Conservation (phyloP, 2,888 invertebrate genomes). For the Acanthoscelides obtectus region DNA sequence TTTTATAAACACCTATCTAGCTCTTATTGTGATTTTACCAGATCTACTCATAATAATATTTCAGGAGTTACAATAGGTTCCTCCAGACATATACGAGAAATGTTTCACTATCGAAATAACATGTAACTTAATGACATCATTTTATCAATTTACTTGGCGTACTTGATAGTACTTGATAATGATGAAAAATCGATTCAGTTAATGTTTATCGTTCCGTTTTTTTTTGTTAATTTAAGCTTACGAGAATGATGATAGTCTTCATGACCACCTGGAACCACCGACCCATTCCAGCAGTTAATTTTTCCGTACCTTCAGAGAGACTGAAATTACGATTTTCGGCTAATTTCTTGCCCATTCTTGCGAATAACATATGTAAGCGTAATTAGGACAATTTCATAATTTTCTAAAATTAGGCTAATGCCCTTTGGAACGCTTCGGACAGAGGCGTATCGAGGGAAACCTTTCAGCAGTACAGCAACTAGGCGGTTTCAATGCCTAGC, state of each 20-base stretch:
- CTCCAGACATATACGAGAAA: too few species aligned
- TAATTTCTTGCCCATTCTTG: background rate
- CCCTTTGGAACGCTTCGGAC: background rate
- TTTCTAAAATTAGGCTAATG: background rate
- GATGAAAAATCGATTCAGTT: too few species aligned
- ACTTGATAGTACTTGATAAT: too few species aligned
- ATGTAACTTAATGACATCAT: too few species aligned
- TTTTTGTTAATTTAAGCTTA: background rate
- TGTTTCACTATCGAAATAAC: too few species aligned
- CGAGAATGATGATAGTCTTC: background rate
- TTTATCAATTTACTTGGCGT: too few species aligned
- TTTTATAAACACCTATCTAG: too few species aligned
- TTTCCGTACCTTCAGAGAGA: conserved; percentile 1
- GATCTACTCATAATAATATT: too few species aligned
- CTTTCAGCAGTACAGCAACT: background rate
- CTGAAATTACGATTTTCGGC: conserved; percentile 19
- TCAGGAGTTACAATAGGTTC: too few species aligned
- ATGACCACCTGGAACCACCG: background rate
- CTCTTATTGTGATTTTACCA: too few species aligned
- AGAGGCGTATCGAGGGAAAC: background rate
- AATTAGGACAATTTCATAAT: background rate
- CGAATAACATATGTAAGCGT: background rate
- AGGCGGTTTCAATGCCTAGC: too few species aligned
- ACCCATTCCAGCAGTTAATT: background rate
- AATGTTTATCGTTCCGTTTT: too few species aligned